A percentile compares a stretch with the other conserved stretches of the same genome.
Conservation (phyloP, 2,113 vertebrate species). For the Spizaetus ornatus region DNA sequence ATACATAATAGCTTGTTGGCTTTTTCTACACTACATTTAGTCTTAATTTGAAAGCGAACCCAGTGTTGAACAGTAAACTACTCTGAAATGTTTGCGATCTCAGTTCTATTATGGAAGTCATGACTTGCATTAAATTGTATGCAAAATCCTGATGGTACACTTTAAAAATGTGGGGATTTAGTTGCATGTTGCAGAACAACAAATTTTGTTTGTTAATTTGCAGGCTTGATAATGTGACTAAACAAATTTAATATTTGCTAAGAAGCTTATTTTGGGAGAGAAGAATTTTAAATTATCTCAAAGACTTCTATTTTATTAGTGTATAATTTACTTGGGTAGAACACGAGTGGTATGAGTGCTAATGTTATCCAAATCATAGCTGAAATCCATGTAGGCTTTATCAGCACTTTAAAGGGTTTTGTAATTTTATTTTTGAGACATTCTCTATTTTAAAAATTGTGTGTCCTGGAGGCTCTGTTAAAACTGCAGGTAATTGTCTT, state of each 20-base stretch:
- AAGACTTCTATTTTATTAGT: neutral
- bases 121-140: neutral
- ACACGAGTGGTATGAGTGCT: neutral
- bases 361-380: neutral
- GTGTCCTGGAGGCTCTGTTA: neutral
- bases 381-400: neutral
- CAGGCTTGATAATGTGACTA: neutral
- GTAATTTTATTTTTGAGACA: neutral
- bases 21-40: neutral
- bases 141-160: neutral
- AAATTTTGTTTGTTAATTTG: neutral
- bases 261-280: neutral
- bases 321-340: neutral
- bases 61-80: neutral
- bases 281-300: neutral
- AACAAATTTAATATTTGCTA: neutral
- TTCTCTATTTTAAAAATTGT: neutral
- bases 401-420: neutral
- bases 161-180: neutral
- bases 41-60: neutral
- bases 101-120: neutral
- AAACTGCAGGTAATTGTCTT: neutral
- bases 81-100: neutral
- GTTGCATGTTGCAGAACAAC: neutral
- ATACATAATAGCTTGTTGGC: neutral